These are phyloP conservation scores for Agrochola lychnidis DNA, from an alignment of 2,888 invertebrate genomes.

Conservation along the genomic window DNA sequence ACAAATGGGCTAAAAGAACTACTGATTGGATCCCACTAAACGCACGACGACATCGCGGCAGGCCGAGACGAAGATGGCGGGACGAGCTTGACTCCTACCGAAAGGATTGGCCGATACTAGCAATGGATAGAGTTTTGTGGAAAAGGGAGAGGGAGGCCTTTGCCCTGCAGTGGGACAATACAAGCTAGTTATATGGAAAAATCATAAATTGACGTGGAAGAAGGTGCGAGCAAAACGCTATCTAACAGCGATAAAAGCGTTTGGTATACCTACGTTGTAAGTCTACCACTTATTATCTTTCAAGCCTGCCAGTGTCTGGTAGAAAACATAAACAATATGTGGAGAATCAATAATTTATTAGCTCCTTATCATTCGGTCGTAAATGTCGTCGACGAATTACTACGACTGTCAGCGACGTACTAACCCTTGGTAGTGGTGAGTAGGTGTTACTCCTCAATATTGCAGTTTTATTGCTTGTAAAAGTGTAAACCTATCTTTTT, in stretches of 20 bases:
- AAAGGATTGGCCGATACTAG: too few species aligned
- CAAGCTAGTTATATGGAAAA: neutral
- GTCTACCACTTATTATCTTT: neutral
- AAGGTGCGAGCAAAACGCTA: neutral
- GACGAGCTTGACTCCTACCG: too few species aligned
- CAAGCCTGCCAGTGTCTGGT: neutral
- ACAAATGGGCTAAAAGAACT: too few species aligned
- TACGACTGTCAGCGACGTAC: neutral
- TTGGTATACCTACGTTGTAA: neutral
- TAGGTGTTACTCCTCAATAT: slow-evolving; percentile 21
- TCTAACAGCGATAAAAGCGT: neutral
- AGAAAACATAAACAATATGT: neutral
- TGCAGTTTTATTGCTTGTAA: slow-evolving; percentile 46
- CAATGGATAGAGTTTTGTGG: too few species aligned
- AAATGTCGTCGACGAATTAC: slow-evolving; percentile 23
- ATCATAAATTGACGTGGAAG: neutral
- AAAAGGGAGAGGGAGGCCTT: too few species aligned
- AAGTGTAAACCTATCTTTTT: slow-evolving; percentile 16
- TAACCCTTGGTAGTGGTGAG: slow-evolving; percentile 7
- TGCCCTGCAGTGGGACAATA: too few species aligned
- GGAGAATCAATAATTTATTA: slow-evolving; percentile 37
- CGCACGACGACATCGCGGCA: too few species aligned
- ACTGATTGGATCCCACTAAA: too few species aligned
- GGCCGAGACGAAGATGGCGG: too few species aligned
- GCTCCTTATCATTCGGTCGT: slow-evolving; percentile 39